A percentile compares a stretch with the other conserved stretches of the same genome.
phyloP scores from a whole-genome alignment of 2,113 vertebrate genomes.

The Grammomys surdaster region DNA sequence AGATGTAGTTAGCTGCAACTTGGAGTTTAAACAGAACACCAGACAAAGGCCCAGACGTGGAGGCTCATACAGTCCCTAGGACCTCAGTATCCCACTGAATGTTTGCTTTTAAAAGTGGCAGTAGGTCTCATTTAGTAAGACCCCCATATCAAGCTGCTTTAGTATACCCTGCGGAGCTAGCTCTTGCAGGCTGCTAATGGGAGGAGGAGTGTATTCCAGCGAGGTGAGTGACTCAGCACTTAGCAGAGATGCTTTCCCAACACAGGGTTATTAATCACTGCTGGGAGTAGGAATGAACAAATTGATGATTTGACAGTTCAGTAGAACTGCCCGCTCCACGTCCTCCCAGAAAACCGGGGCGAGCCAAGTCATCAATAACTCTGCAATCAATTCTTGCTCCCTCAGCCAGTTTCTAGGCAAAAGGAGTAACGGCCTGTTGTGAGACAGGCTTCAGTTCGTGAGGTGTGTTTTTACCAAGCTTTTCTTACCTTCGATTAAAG shows the following conservation, averaged over 20 bases:
- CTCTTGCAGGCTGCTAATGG: neutral
- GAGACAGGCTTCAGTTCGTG: constrained; percentile 45
- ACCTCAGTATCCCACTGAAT: neutral
- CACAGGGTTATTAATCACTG: constrained; percentile 66
- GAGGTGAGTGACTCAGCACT: constrained; percentile 70
- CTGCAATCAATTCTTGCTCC: constrained; percentile 75
- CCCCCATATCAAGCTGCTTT: neutral
- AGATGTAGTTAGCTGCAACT: neutral
- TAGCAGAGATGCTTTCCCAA: constrained; percentile 63
- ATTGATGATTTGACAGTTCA: constrained; percentile 60
- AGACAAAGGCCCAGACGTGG: neutral
- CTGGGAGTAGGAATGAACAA: constrained; percentile 70
- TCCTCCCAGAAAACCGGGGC: neutral
- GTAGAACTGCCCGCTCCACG: constrained; percentile 43
- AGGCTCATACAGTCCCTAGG: neutral
- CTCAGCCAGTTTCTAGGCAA: constrained; percentile 67
- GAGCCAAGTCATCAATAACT: constrained; percentile 78
- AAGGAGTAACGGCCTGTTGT: constrained; percentile 54
- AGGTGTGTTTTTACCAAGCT: neutral
- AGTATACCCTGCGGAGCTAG: neutral
- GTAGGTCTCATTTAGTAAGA: neutral
- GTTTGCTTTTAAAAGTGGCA: neutral
- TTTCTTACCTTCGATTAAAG: constrained; percentile 56
- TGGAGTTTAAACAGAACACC: constrained; percentile 16
- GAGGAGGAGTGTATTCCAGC: constrained; percentile 51